phyloP scores from a whole-genome alignment of 2,113 vertebrate species.

The Pelecanus crispus region DNA sequence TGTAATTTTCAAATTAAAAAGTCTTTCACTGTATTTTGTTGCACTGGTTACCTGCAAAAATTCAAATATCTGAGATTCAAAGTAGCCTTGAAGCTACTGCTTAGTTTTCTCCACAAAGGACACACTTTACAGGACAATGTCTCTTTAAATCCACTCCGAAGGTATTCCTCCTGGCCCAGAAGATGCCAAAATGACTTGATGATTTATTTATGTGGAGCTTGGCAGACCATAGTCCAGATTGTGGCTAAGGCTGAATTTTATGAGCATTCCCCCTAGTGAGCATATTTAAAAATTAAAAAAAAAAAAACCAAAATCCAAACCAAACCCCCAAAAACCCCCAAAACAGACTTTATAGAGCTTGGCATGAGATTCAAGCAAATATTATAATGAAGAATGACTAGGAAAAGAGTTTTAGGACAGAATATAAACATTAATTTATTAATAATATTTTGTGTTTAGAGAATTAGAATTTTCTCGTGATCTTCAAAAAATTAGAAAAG shows the following conservation, averaged over 20 bases:
- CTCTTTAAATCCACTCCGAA: slow-evolving; percentile 72
- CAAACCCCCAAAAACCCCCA: too few relatives aligned
- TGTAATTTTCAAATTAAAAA: background rate
- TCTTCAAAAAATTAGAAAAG: slow-evolving; percentile 6
- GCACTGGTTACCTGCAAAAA: background rate
- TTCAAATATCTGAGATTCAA: background rate
- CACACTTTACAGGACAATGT: slow-evolving; percentile 45
- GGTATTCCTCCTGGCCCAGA: slow-evolving; percentile 71
- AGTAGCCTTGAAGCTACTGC: background rate
- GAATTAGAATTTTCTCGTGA: slow-evolving; percentile 43
- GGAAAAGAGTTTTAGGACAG: background rate
- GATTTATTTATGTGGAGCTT: slow-evolving; percentile 78
- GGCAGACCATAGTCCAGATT: slow-evolving; percentile 77
- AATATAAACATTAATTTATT: slow-evolving; percentile 31
- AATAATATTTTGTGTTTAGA: slow-evolving; percentile 17
- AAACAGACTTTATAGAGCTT: slow-evolving; percentile 44
- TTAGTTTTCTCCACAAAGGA: slow-evolving; percentile 4
- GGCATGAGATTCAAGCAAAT: slow-evolving; percentile 38
- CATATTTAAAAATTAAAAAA: slow-evolving; percentile 68
- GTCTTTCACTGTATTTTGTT: background rate
- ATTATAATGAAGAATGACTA: slow-evolving; percentile 19
- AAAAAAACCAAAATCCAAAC: background rate
- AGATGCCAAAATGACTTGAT: slow-evolving; percentile 77
- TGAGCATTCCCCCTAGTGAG: slow-evolving; percentile 70
- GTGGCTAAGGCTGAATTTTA: slow-evolving; percentile 76